phyloP scores from a whole-genome alignment of 2,888 invertebrate species.

The Lathronympha strigana region DNA sequence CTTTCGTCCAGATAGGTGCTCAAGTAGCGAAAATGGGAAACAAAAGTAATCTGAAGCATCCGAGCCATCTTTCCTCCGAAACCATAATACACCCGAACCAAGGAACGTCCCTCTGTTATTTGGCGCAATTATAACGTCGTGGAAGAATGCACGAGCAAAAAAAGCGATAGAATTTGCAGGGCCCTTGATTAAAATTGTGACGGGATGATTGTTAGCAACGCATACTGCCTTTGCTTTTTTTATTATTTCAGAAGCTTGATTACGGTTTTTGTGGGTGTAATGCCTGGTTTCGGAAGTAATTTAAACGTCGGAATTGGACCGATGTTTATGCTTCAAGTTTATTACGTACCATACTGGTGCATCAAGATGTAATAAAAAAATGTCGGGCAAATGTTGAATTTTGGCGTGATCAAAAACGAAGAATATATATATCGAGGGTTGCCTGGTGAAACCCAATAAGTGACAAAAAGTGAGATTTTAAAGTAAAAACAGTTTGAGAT shows the following conservation, averaged over 20 bases:
- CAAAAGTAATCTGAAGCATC: constrained; percentile 22
- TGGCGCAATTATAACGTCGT: constrained; percentile 79
- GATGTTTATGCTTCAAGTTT: constrained; percentile 14
- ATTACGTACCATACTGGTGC: constrained; percentile 7
- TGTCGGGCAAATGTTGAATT: too few relatives aligned
- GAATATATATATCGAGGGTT: too few relatives aligned
- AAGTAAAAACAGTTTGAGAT: too few relatives aligned
- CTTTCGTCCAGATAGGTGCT: not conserved
- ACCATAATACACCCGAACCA: constrained; percentile 49
- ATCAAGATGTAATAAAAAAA: constrained; percentile 1
- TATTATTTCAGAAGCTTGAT: constrained; percentile 47
- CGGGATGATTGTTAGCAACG: constrained; percentile 72
- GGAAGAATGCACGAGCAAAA: constrained; percentile 70
- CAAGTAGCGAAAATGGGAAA: constrained; percentile 4
- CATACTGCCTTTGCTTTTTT: constrained; percentile 53
- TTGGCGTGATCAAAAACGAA: too few relatives aligned
- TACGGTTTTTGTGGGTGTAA: constrained; percentile 36
- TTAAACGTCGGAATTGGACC: constrained; percentile 25
- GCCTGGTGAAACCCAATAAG: too few relatives aligned
- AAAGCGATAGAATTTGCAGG: constrained; percentile 75
- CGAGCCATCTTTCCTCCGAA: constrained; percentile 39
- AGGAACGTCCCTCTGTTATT: constrained; percentile 72
- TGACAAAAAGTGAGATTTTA: too few relatives aligned
- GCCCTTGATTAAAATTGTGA: constrained; percentile 81
- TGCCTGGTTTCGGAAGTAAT: constrained; percentile 23